A percentile compares a stretch with the other conserved stretches of the same genome.
Conservation (phyloP, 1,140 invertebrate genomes). For the Calosoma granatense region DNA sequence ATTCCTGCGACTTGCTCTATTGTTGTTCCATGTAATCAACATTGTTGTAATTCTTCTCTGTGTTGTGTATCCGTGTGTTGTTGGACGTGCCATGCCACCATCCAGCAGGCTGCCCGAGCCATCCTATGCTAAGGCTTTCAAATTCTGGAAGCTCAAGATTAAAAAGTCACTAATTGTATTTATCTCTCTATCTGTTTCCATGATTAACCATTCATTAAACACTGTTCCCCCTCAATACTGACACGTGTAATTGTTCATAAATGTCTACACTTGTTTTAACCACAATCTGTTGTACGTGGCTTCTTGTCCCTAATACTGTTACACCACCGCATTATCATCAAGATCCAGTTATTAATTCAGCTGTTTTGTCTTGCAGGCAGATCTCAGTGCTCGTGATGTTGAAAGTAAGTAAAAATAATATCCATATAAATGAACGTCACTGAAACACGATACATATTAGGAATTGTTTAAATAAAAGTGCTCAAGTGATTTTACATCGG, state of each 20-base stretch:
- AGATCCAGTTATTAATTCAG: constrained; percentile 11
- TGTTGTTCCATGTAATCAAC: not conserved
- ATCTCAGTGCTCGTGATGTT: constrained; percentile 58
- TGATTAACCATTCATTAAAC: not conserved
- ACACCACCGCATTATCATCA: not conserved
- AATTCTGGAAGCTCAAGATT: constrained; percentile 31
- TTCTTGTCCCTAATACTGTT: too few species aligned
- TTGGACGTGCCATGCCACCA: not conserved
- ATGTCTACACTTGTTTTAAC: too few species aligned
- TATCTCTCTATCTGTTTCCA: constrained; percentile 10
- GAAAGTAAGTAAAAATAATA: constrained; percentile 53
- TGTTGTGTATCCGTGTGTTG: constrained; percentile 10
- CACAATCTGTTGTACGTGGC: too few species aligned
- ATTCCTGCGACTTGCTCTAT: not conserved
- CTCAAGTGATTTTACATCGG: too few species aligned
- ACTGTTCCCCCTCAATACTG: not conserved
- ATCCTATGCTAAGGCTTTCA: constrained; percentile 27
- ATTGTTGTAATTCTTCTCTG: constrained; percentile 10
- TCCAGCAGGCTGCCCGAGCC: constrained; percentile 22
- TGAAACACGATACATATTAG: too few species aligned
- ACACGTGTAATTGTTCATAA: not conserved
- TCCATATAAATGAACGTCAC: too few species aligned
- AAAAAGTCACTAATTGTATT: constrained; percentile 32
- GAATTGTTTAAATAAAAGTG: too few species aligned
- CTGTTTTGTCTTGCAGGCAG: constrained; percentile 49